Evolutionary conservation across 2,797 vertebrate species (phyloP), one percentile per base, ranked within the genome.

Genomic region (Macropodus opercularis): DNA sequence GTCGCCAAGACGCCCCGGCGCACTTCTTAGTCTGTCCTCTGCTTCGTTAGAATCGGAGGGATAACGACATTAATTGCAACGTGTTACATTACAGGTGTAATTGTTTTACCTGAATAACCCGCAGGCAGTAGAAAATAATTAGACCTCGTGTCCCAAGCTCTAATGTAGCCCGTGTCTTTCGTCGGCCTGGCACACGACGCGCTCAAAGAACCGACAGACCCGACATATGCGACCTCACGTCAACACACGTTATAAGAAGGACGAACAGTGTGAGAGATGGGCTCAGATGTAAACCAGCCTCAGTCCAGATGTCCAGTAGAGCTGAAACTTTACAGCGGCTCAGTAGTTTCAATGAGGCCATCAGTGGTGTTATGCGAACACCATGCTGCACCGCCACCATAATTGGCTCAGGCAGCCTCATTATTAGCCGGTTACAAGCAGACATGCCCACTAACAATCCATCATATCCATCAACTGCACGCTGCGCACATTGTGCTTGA

Each of bases 81-180:
- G 85, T 92, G 85, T 88, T 85, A 88, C 85, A 91, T 92, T 91
- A 89, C 85, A 89, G 86, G 87, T 91, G 82, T 91, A 91, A 92
- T 92, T 92, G 89, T 91, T 92, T 92, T 89, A 91, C 87, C 86
- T 72, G 69, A 85, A 88, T 85, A 84, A 87, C 84, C 89, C 74
- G 46, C 24, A 86, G 89, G 91, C 88, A 73, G 77, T 75, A 77
- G 75, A 77, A 88, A 88, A 88, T 90, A 91, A 91, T 91, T 88
- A 90, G 84, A 88, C 83, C 82, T 79, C 62, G 74, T 87, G 85
- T 90, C 85, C 81, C 67, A 60, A 77, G 83, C 77, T 73, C 70
- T 84, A 83, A 90, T 84, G 81, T 79, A 74, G 85, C 76, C 81
- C 77, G 65, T 85, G 63, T 67, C 69, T 61, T 73, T 76, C 17